Base-by-base conservation (phyloP, 2,113 vertebrate species). In the Triplophysa dalaica region DNA sequence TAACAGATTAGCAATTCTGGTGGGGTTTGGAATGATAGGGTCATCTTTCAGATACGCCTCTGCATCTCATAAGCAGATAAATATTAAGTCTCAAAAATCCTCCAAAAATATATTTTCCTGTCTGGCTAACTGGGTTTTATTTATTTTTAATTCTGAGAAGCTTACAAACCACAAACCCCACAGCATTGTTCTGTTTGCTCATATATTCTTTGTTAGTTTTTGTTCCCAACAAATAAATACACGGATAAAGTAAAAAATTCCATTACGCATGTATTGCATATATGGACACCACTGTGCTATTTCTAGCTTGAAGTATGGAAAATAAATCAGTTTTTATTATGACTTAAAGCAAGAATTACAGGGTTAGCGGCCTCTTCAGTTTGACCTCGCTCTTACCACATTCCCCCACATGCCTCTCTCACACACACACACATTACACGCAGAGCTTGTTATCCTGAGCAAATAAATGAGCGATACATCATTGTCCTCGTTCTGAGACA, bases 381-480 rank as follows among this genome's bases (percentile, higher is more conserved):
- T 54, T 50, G 64, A 84, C 83, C 75, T 50, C 12, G 3, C 22
- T 41, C 12, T 75, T 75, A 64, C 58, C 60, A 73, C 48, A 38
- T 64, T 54, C 33, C 22, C 64, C 61, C 45, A 29, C 60, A 63
- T 75, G 24, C 26, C 43, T 43, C 26, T 60, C 74, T 70, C 60
- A 54, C 66, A 48, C 75, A 45, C 56, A 50, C 81, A 24, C 79
- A 68, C 52, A 74, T 75, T 65, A 63, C 68, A 81, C 81, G 78
- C 50, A 68, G 67, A 85, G 85, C 77, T 65, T 70, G 80, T 92
- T 90, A 83, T 86, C 87, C 83, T 85, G 89, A 84, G 92, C 90
- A 94, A 91, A 93, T 90, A 93, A 84, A 84, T 85, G 89, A 92
- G 87, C 91, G 91, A 93, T 93, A 89, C 89, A 92, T 92, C 87